A percentile compares a stretch with the other conserved stretches of the same genome.
phyloP scores from a whole-genome alignment of 2,888 invertebrate species.

The Tenodera sinensis region DNA sequence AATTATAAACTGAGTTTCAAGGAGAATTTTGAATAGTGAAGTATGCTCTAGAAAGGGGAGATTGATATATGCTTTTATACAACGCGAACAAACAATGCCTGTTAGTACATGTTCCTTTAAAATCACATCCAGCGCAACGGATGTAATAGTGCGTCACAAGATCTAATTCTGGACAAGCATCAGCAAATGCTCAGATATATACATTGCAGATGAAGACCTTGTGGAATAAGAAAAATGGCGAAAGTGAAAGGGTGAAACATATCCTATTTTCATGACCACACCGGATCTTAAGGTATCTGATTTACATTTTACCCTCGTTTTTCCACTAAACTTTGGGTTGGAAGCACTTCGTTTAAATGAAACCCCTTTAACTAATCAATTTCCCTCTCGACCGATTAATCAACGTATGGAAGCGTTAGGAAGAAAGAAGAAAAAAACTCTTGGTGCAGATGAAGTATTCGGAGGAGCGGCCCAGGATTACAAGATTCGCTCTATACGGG shows the following conservation, averaged over 20 bases:
- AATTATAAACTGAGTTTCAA: too few species aligned
- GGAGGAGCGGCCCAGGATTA: neutral
- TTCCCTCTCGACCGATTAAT: neutral
- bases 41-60: too few species aligned
- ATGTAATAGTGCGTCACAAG: too few species aligned
- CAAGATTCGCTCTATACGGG: neutral
- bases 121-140: too few species aligned
- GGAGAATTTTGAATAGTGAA: too few species aligned
- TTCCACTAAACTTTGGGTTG: neutral
- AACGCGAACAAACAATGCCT: too few species aligned
- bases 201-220: too few species aligned
- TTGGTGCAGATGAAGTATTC: neutral
- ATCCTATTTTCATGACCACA: neutral
- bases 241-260: neutral
- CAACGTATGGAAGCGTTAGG: neutral
- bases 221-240: too few species aligned
- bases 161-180: too few species aligned
- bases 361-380: neutral
- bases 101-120: too few species aligned
- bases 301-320: neutral
- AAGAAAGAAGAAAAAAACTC: neutral
- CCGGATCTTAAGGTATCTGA: neutral
- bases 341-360: neutral
- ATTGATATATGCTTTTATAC: too few species aligned
- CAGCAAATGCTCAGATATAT: too few species aligned